These are phyloP conservation scores for Caerostris darwini DNA, from an alignment of 1,140 invertebrate species.

Conservation along the genomic window DNA sequence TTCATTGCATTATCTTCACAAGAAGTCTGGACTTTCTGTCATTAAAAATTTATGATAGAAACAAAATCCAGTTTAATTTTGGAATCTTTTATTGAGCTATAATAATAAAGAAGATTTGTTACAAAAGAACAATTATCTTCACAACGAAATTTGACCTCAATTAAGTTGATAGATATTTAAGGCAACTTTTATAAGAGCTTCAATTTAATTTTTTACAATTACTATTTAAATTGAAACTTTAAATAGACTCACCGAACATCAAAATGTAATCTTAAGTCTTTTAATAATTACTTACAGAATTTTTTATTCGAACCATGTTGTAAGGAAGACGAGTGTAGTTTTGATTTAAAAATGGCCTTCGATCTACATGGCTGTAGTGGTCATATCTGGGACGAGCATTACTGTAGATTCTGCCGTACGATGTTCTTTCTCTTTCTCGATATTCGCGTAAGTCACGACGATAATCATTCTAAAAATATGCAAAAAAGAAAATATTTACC, in stretches of 20 bases:
- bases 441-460: conserved; percentile 15
- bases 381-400: conserved; percentile 48
- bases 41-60: too few species aligned
- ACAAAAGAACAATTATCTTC: too few species aligned
- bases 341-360: conserved; percentile 71
- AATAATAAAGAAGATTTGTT: too few species aligned
- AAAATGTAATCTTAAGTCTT: not conserved
- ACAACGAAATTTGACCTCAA: not conserved
- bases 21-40: too few species aligned
- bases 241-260: not conserved
- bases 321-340: conserved; percentile 73
- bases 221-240: too few species aligned
- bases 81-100: too few species aligned
- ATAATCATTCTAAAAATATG: conserved; percentile 52
- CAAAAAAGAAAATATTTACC: not conserved
- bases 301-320: conserved; percentile 73
- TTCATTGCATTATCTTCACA: too few species aligned
- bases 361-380: conserved; percentile 41
- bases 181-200: too few species aligned
- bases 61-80: too few species aligned
- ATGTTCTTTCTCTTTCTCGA: not conserved
- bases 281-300: conserved; percentile 46
- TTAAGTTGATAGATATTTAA: not conserved
- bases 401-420: not conserved
- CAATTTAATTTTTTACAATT: too few species aligned